Evolutionary conservation across 2,888 invertebrate species (phyloP).

Genomic region (Ischnura elegans): DNA sequence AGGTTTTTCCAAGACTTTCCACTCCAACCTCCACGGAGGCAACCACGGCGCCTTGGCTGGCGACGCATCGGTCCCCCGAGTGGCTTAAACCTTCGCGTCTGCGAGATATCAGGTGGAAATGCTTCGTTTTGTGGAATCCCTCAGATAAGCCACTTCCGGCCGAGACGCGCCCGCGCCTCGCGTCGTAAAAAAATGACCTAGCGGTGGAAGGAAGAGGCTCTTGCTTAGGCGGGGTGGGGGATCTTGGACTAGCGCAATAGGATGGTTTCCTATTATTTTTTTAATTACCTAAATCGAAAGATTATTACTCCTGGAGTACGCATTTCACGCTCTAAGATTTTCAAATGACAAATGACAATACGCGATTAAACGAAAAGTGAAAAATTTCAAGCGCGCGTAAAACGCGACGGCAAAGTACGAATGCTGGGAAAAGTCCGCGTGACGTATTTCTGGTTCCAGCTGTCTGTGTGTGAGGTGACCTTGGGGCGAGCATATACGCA

Average conservation of each 20-base stretch:
- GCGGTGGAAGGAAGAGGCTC: background rate
- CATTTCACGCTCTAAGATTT: too few relatives aligned
- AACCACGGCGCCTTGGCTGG: background rate
- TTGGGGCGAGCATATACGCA: too few relatives aligned
- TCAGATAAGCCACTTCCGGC: slow-evolving; percentile 55
- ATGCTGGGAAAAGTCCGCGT: too few relatives aligned
- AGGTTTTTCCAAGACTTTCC: background rate
- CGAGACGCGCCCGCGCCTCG: background rate
- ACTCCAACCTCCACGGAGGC: background rate
- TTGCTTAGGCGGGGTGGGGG: background rate
- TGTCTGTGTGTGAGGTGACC: too few relatives aligned
- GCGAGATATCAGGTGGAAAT: slow-evolving; percentile 54
- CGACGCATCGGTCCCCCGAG: background rate
- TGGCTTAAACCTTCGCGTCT: background rate
- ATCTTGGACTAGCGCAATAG: background rate
- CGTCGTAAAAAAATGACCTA: background rate
- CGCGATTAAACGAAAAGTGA: too few relatives aligned
- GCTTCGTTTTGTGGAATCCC: slow-evolving; percentile 54
- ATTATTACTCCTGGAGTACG: too few relatives aligned
- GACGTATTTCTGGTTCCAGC: too few relatives aligned
- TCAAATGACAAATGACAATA: too few relatives aligned
- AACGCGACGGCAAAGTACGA: too few relatives aligned
- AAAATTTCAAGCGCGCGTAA: too few relatives aligned
- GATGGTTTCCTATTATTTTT: too few relatives aligned
- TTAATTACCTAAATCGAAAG: too few relatives aligned